Percentiles rank a stretch among this genome's conserved stretches.
These are phyloP conservation scores for Perca flavescens DNA, from an alignment of 2,113 vertebrate genomes.

Conservation along the genomic window DNA sequence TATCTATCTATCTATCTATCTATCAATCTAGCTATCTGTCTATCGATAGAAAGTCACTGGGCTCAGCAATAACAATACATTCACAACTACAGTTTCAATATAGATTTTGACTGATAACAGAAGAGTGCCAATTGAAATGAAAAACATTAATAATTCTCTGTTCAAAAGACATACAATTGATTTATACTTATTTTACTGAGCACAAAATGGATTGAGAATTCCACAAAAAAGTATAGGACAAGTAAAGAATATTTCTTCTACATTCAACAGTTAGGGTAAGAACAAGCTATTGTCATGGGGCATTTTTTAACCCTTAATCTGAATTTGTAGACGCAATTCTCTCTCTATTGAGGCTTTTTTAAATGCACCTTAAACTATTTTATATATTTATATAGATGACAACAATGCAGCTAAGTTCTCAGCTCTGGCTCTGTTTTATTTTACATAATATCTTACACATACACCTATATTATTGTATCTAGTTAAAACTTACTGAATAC, in stretches of 20 bases:
- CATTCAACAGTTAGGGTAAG: too few relatives aligned
- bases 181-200: background rate
- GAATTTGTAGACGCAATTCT: background rate
- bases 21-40: background rate
- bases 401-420: background rate
- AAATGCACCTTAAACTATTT: background rate
- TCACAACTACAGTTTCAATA: background rate
- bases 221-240: background rate
- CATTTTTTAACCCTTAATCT: background rate
- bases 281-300: too few relatives aligned
- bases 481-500: background rate
- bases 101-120: background rate
- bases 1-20: too few relatives aligned
- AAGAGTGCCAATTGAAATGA: background rate
- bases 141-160: background rate
- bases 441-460: background rate
- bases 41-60: background rate
- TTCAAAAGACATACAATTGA: background rate
- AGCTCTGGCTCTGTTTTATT: background rate
- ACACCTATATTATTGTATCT: background rate
- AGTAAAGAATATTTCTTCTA: too few relatives aligned
- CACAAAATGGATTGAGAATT: background rate
- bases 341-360: background rate
- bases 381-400: background rate
- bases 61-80: background rate